These are phyloP conservation scores for Oxyura jamaicensis DNA, from an alignment of 2,113 vertebrate species.

Conservation along the genomic window DNA sequence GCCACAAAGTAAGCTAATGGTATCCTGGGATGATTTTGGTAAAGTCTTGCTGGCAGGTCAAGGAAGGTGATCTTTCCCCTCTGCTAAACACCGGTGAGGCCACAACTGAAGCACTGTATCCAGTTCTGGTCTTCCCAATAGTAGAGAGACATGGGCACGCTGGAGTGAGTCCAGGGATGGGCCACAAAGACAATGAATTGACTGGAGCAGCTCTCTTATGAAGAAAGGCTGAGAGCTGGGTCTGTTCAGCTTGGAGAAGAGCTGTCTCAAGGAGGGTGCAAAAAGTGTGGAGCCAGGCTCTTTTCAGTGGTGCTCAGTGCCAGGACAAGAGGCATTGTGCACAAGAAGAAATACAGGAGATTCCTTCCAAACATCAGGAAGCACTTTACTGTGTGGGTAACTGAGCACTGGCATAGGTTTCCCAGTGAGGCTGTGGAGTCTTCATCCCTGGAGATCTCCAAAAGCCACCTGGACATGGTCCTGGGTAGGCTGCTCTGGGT, in stretches of 20 bases:
- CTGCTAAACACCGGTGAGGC: not conserved
- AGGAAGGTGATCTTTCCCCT: not conserved
- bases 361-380: not conserved
- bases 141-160: not conserved
- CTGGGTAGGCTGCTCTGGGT: accelerated
- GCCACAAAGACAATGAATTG: not conserved
- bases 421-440: not conserved
- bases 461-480: not conserved
- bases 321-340: not conserved
- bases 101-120: not conserved
- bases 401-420: not conserved
- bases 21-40: not conserved
- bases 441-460: not conserved
- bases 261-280: accelerated
- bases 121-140: not conserved
- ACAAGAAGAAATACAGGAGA: not conserved
- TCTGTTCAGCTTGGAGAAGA: not conserved
- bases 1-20: not conserved
- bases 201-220: not conserved
- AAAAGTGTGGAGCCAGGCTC: accelerated
- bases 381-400: not conserved
- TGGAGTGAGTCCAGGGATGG: not conserved
- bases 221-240: not conserved
- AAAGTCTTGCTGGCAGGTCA: accelerated
- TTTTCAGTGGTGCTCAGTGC: not conserved